Evolutionary conservation across 1,140 invertebrate genomes (phyloP).

Genomic region (Brachionus sp.): DNA sequence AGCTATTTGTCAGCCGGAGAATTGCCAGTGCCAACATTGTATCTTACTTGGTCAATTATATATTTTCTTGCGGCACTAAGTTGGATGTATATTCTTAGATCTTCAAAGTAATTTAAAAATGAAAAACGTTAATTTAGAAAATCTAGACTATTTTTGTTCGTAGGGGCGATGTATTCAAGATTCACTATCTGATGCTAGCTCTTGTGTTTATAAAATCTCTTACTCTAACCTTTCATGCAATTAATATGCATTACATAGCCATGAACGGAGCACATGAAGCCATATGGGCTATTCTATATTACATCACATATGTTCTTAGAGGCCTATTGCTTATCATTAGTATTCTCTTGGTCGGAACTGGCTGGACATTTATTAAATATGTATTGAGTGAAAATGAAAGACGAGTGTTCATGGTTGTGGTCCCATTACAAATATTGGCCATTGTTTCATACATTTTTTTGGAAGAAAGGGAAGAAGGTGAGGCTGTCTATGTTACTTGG

Average conservation of each 20-base stretch:
- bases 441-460: conserved; percentile 96
- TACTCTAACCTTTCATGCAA: conserved; percentile 87
- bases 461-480: conserved; percentile 92
- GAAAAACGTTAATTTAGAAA: not conserved
- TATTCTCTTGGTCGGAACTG: conserved; percentile 91
- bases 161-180: conserved; percentile 79
- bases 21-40: conserved; percentile 86
- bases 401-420: conserved; percentile 96
- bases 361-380: conserved; percentile 98
- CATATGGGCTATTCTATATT: conserved; percentile 93
- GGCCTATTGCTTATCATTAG: conserved; percentile 92
- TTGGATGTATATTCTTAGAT: conserved; percentile 83
- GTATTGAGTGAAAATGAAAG: conserved; percentile 92
- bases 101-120: conserved; percentile 68
- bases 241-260: conserved; percentile 94
- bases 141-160: conserved; percentile 52
- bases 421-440: conserved; percentile 90
- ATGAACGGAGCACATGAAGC: conserved; percentile 87
- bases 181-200: conserved; percentile 93
- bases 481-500: conserved; percentile 82
- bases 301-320: conserved; percentile 88
- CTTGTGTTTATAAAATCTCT: conserved; percentile 86
- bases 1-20: conserved; percentile 95
- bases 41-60: conserved; percentile 81
- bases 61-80: conserved; percentile 83